Base-by-base conservation (phyloP, 2,888 invertebrate species). In the Anodontia alba region DNA sequence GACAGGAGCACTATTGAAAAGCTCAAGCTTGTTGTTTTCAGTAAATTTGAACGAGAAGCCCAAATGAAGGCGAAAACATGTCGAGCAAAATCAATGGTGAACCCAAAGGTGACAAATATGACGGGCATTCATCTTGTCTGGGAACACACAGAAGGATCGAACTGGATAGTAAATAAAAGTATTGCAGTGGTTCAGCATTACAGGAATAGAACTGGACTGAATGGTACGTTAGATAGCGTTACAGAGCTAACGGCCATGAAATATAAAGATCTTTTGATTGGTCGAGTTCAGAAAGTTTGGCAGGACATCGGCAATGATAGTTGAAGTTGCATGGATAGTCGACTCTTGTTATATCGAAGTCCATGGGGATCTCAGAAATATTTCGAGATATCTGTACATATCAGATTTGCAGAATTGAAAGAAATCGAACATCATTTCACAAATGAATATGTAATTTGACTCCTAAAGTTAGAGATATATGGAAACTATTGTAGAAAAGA, bases 121-220 rank as follows among this genome's bases (percentile, higher is more conserved):
- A 20, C 17, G 1, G 62, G 62, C 1, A 62, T 62, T 33, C 62
- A 62, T 33, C 17, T 15, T 20, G 62, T 33, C 1, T 12, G 10
- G 1, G 31, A 31, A 3, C 33, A 33, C 33, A 33, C 17, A 17
- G 33, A 8, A 2, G 62, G 62, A 17, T 3, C 23, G 5, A 8
- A 2, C 33, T 10, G 10, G 1, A 20, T 33, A 8, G 62, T 62
- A 33, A 17, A 20, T 17, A 5, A 31, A 33, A 17, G 7, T 15
- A 62, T 62, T n/a, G 62, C 29, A 62, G 12, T 33, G 12, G 62
- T 62, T 17, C 62, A 62, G 10, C 62, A 62, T 23, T 62, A 62
- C 62, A 62, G 62, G 29, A 54, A n/a, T 1, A 26, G 54, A n/a
- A 10, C 26, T 26, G 7, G 5, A 1, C 3, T 2, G 23, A 54